Percentiles rank a stretch among this genome's conserved stretches.
These are phyloP conservation scores for Callospermophilus lateralis DNA, from an alignment of 2,113 vertebrate species.

Conservation along the genomic window DNA sequence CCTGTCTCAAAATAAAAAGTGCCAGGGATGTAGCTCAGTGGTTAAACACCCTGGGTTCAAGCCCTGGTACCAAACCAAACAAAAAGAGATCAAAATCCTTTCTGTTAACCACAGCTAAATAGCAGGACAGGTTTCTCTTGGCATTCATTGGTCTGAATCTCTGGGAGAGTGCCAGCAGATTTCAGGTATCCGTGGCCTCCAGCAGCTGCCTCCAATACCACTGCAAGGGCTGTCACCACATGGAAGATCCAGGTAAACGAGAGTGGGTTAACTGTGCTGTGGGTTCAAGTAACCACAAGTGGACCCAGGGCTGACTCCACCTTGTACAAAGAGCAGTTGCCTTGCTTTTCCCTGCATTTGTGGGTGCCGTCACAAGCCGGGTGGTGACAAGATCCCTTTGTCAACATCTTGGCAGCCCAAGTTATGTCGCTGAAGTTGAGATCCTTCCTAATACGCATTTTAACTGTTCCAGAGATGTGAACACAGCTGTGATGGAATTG, in stretches of 20 bases:
- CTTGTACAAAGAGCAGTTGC: too few species aligned
- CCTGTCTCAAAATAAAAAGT: too few species aligned
- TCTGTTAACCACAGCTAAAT: background rate
- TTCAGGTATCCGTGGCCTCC: background rate
- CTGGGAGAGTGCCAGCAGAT: background rate
- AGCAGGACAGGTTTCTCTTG: background rate
- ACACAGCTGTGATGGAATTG: slow-evolving; percentile 98
- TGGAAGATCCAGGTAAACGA: background rate
- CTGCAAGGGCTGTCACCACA: background rate
- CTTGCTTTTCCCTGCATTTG: rapidly evolving
- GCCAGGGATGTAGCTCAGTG: too few species aligned
- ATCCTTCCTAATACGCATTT: too few species aligned
- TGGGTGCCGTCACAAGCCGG: background rate
- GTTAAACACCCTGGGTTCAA: too few species aligned
- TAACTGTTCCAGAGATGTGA: slow-evolving; percentile 93
- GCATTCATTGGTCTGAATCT: background rate
- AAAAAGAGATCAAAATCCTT: background rate
- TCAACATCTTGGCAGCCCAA: rapidly evolving
- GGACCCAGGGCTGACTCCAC: rapidly evolving
- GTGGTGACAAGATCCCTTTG: too few species aligned
- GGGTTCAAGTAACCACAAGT: too few species aligned
- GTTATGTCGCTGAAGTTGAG: background rate
- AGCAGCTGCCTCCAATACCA: background rate
- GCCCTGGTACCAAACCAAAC: too few species aligned
- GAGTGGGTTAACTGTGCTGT: too few species aligned